Base-by-base conservation (phyloP, 2,888 invertebrate genomes). In the Onthophagus sagittarius region DNA sequence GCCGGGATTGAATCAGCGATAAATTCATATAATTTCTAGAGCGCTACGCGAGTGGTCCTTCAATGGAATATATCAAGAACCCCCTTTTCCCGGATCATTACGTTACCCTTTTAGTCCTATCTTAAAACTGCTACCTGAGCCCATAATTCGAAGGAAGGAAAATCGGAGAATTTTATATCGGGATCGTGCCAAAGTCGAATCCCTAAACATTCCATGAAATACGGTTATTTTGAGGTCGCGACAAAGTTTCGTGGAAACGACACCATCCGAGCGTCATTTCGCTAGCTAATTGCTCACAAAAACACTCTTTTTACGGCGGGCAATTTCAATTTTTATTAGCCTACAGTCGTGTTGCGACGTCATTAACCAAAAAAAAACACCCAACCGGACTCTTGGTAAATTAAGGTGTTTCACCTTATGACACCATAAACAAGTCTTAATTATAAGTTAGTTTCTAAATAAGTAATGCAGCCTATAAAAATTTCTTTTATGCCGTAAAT, bases 371-470 rank as follows among this genome's bases (percentile, higher is more conserved):
- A 67, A 67, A 33, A 9, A 67, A 67, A 23, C 23, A 64, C 64
- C 23, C 31, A 67, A 67, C 31, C 32, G n/a, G n/a, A 53, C 67
- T 23, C 23, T 67, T 15, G 15, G 67, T 23, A 67, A 67, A 23
- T 67, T 67, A n/a, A 32, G 67, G 67, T 31, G 32, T 67, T 67
- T 67, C 11, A n/a, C 31, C 67, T 23, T 67, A 67, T 67, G 32
- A 32, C 31, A 23, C 23, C 67, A 23, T 67, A 67, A 67, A 67
- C 23, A 31, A 23, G 67, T 32, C n/a, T 80, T 79, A 78, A 79
- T 78, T 81, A 79, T 79, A 72, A 63, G 72, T 63, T 73, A 79
- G 39, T 53, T 53, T 53, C 9, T 53, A 53, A 53, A 53, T 53
- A 53, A 53, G 39, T 4, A 53, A 53, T 23, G 23, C 23, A 23